Conservation (phyloP, 1,140 invertebrate genomes). For the Ips nitidus region DNA sequence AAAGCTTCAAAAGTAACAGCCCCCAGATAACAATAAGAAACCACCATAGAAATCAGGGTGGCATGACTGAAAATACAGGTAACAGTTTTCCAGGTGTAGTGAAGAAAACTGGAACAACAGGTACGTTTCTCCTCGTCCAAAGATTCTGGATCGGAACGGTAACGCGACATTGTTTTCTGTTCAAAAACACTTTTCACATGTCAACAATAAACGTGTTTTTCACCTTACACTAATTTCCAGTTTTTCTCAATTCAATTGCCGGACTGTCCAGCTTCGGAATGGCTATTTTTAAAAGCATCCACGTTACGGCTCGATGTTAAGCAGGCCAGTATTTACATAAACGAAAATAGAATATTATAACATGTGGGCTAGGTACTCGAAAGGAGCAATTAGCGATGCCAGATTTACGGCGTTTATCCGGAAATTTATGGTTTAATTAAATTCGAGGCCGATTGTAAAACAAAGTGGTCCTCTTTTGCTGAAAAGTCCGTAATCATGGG, state of each 20-base stretch:
- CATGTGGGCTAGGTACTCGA: slow-evolving; percentile 1
- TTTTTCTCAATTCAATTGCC: no score
- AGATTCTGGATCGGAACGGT: slow-evolving; percentile 46
- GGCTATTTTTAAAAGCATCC: no score
- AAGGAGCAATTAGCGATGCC: slow-evolving; percentile 14
- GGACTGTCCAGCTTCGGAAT: no score
- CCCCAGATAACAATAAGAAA: slow-evolving; percentile 85
- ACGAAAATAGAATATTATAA: slow-evolving; percentile 24
- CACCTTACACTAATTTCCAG: no score
- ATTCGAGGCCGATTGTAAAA: slow-evolving; percentile 7
- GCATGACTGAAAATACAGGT: slow-evolving; percentile 88
- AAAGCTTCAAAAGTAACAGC: slow-evolving; percentile 82
- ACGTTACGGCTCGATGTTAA: no score
- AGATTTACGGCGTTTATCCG: slow-evolving; percentile 6
- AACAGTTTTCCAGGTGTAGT: slow-evolving; percentile 71
- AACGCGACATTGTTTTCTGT: slow-evolving; percentile 40
- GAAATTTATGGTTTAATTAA: slow-evolving; percentile 15
- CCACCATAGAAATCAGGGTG: slow-evolving; percentile 80
- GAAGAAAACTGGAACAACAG: slow-evolving; percentile 45
- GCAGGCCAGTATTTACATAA: not conserved
- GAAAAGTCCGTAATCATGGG: no score
- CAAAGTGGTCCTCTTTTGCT: not conserved
- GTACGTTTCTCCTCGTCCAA: slow-evolving; percentile 44
- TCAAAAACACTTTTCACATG: not conserved
- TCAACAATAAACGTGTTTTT: no score